Base-by-base conservation (phyloP, 2,797 vertebrate species). In the Selene dorsalis region DNA sequence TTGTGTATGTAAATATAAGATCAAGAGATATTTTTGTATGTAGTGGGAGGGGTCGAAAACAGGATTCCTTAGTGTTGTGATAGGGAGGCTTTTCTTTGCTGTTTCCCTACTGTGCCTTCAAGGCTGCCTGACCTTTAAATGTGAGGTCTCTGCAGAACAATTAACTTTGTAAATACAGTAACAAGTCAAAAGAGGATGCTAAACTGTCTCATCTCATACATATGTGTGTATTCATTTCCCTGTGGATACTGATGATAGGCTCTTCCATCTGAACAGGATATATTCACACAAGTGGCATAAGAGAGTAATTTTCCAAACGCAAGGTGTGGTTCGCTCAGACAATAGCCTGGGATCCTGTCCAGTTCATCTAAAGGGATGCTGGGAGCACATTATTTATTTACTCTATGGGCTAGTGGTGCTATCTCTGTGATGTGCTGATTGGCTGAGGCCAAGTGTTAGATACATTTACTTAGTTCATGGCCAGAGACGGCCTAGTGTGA, bases 361-460 rank as follows among this genome's bases (percentile, higher is more conserved):
- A 85, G 30, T 35, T 82, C 24, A 63, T 75, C 71, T 52, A 55
- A 38, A 6, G 62, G 24, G 66, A 57, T 45, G 45, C 56, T 85
- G 73, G 75, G 80, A 77, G 67, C n/a, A 6, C 79, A 82, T 79
- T 32, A 85, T 80, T 89, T 89, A 82, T 91, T 88, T 84, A 87
- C 35, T 52, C 58, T 61, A 2, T 1, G 24, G 45, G 47, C 26
- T 53, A 11, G 66, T 68, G 53, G 43, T 55, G 16, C 24, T 55
- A 47, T 63, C 41, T 41, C 58, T 65, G 11, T 20, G 41, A 58
- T 70, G 69, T 60, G 67, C 47, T 69, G 38, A 64, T 71, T 71
- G 62, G 43, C 39, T n/a, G 24, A 50, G n/a, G 64, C 38, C 69
- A 67, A 69, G 59, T 64, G 35, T 78, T 69, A 39, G 38, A 73